Base-by-base conservation (phyloP, 2,797 vertebrate species). In the Spinus olivaceus region DNA sequence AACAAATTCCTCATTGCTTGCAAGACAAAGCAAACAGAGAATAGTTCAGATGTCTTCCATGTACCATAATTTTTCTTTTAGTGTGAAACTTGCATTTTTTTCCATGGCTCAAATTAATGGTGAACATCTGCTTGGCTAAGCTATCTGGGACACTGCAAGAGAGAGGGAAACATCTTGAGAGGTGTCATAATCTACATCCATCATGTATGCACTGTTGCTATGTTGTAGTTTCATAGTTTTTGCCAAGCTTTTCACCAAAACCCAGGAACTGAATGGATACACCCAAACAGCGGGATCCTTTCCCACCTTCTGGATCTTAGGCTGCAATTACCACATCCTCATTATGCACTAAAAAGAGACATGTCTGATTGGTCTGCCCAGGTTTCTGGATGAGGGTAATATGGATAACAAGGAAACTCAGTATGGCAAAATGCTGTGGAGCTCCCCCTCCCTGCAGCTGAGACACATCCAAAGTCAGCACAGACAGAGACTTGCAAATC, bases 101-200 rank as follows among this genome's bases (percentile, higher is more conserved):
- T 96, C 84, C 24, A 3, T 86, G 41, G 70, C 44, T 94, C 47
- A 86, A 66, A 81, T 56, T 95, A 94, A 96, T 90, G 70, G 88
- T 63, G 85, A 96, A 96, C 96, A 96, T 95, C 95, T 96, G 95
- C 93, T 96, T 96, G 95, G 93, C 90, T 93, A 80, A 91, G 59
- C 78, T 86, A 93, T 83, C 66, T 92, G 79, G 69, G 67, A 86
- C 66, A 72, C 46, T 84, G 70, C 79, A 92, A 81, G 92, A 81
- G 71, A 84, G 72, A 85, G 86, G 28, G 63, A 86, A 90, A 93
- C 60, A 90, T 94, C 92, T 94, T 93, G 84, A 91, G 89, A 94
- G 77, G 90, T 35, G 92, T 94, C 90, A 91, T 79, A 90, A 86
- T 79, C 54, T 81, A 49, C 80, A 94, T 92, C 32, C 66, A 90